Percentiles rank a stretch among this genome's conserved stretches.
Conservation (phyloP, 2,888 invertebrate genomes). For the Tachina grossa region DNA sequence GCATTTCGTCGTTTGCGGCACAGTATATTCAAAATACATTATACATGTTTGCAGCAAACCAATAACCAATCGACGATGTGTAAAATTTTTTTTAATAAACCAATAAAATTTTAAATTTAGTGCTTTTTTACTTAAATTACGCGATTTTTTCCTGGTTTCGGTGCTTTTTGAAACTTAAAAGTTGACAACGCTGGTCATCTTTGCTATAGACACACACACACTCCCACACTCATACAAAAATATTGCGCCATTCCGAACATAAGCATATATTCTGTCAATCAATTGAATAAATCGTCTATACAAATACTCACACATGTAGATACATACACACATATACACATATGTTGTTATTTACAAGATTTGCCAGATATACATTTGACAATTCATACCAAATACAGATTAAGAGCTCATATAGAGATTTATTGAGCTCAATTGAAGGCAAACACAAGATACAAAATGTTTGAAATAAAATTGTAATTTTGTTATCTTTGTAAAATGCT, state of each 20-base stretch:
- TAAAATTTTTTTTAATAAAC: too few relatives aligned
- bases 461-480: conserved; percentile 33
- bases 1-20: too few relatives aligned
- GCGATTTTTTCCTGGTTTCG: too few relatives aligned
- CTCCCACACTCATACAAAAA: background rate
- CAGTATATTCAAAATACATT: too few relatives aligned
- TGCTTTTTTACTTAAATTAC: too few relatives aligned
- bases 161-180: too few relatives aligned
- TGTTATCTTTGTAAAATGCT: conserved; percentile 39
- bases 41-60: too few relatives aligned
- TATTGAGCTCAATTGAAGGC: background rate
- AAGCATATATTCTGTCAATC: conserved; percentile 41
- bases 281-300: conserved; percentile 57
- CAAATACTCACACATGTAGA: background rate
- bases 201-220: background rate
- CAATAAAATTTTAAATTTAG: too few relatives aligned
- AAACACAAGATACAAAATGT: conserved; percentile 38
- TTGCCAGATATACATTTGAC: conserved; percentile 32
- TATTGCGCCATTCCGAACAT: conserved; percentile 4
- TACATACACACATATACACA: too few relatives aligned
- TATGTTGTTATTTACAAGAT: conserved; percentile 31
- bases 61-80: too few relatives aligned
- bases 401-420: conserved; percentile 55
- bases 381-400: conserved; percentile 56
- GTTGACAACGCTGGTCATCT: too few relatives aligned